Conservation (phyloP, 2,113 vertebrate genomes). For the Sapajus apella region DNA sequence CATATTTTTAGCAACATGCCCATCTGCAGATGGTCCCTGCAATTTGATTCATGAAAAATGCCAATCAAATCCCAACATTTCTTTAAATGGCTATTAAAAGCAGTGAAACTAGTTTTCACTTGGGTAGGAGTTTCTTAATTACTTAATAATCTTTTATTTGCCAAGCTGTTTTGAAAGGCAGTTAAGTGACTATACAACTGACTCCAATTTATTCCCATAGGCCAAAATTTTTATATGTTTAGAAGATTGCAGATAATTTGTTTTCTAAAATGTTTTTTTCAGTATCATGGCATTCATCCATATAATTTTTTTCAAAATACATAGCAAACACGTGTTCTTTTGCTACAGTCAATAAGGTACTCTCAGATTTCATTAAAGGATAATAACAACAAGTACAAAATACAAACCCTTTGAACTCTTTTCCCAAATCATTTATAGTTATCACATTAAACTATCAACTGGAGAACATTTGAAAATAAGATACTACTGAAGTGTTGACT, state of each 20-base stretch:
- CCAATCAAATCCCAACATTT: slow-evolving; percentile 14
- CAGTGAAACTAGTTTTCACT: slow-evolving; percentile 9
- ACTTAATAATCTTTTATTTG: background rate
- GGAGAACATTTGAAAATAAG: background rate
- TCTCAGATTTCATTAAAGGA: slow-evolving; percentile 9
- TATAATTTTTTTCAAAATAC: background rate
- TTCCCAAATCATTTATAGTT: background rate
- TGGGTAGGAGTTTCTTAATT: background rate
- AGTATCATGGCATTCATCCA: background rate
- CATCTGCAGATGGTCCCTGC: slow-evolving; percentile 8
- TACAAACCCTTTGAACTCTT: background rate
- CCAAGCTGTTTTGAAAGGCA: slow-evolving; percentile 49
- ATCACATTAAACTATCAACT: background rate
- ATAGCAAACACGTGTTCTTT: background rate
- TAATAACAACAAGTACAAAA: background rate
- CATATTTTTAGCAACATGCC: slow-evolving; percentile 66
- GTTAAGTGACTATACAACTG: background rate
- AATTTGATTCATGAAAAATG: slow-evolving; percentile 57
- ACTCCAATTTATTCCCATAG: slow-evolving; percentile 29
- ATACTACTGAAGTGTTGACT: background rate
- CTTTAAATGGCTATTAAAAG: slow-evolving; percentile 5
- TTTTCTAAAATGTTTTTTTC: slow-evolving; percentile 46
- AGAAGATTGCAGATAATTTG: background rate
- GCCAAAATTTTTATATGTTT: slow-evolving; percentile 41
- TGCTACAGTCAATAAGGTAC: background rate